Percentiles rank a stretch among this genome's conserved stretches.
phyloP scores from a whole-genome alignment of 1,140 invertebrate genomes.

The Steinernema khuongi region DNA sequence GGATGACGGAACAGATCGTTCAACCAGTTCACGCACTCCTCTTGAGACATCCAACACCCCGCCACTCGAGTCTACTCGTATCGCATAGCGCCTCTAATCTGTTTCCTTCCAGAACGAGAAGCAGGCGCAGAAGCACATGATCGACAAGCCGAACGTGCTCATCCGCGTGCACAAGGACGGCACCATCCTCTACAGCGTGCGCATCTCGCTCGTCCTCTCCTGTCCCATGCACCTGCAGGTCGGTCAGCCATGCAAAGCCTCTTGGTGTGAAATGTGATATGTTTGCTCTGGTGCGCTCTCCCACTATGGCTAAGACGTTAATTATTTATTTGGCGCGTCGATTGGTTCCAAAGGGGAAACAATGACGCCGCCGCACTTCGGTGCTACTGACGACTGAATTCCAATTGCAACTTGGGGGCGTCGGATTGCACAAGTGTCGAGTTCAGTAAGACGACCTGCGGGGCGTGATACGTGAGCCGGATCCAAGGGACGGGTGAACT shows the following conservation, averaged over 20 bases:
- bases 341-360: background rate
- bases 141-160: conserved; percentile 68
- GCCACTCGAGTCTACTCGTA: too few species aligned
- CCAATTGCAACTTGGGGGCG: too few species aligned
- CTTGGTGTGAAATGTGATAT: background rate
- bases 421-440: too few species aligned
- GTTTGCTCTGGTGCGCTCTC: background rate
- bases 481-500: too few species aligned
- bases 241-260: background rate
- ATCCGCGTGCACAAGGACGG: conserved; percentile 90
- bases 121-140: conserved; percentile 91
- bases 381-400: too few species aligned
- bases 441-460: too few species aligned
- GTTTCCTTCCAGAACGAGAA: conserved; percentile 96
- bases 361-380: background rate
- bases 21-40: too few species aligned
- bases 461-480: too few species aligned
- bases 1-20: too few species aligned
- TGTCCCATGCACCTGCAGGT: conserved; percentile 73
- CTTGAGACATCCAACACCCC: too few species aligned
- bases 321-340: background rate
- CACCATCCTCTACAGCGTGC: conserved; percentile 88
- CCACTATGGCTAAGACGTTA: background rate
- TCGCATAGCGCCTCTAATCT: too few species aligned
- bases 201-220: conserved; percentile 70